Conservation (phyloP, 2,888 invertebrate species). For the Drosophila antonietae region DNA sequence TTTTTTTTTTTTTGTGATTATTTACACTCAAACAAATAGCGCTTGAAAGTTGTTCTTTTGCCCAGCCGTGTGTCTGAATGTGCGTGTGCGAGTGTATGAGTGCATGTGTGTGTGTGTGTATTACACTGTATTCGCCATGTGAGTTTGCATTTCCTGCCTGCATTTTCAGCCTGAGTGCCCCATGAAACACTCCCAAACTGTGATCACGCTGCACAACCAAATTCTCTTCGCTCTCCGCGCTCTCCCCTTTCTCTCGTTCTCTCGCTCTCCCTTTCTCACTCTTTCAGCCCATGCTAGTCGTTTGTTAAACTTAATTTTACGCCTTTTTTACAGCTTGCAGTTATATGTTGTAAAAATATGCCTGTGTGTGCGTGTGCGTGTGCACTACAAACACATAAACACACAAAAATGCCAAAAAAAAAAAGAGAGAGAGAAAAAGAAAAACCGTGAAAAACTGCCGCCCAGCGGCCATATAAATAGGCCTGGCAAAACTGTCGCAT, state of each 20-base stretch:
- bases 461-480: slow-evolving; percentile 45
- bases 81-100: not conserved
- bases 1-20: slow-evolving; percentile 58
- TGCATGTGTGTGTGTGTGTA: slow-evolving; percentile 15
- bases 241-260: not conserved
- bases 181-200: slow-evolving; percentile 52
- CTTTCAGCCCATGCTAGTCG: slow-evolving; percentile 32
- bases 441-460: slow-evolving; percentile 28
- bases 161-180: slow-evolving; percentile 74
- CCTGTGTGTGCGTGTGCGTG: slow-evolving; percentile 1
- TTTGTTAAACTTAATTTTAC: slow-evolving; percentile 79
- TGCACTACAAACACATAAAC: slow-evolving; percentile 47
- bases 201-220: slow-evolving; percentile 11
- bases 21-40: slow-evolving; percentile 78
- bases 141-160: slow-evolving; percentile 78
- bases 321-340: slow-evolving; percentile 78
- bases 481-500: slow-evolving; percentile 62
- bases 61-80: slow-evolving; percentile 27
- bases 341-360: slow-evolving; percentile 63
- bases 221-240: not conserved
- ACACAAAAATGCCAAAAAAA: slow-evolving; percentile 17
- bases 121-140: too few species aligned
- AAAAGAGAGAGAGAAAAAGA: not conserved
- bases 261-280: not conserved
- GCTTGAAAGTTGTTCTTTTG: slow-evolving; percentile 70